phyloP scores from a whole-genome alignment of 2,113 vertebrate genomes.

The Cyprichromis sp. region DNA sequence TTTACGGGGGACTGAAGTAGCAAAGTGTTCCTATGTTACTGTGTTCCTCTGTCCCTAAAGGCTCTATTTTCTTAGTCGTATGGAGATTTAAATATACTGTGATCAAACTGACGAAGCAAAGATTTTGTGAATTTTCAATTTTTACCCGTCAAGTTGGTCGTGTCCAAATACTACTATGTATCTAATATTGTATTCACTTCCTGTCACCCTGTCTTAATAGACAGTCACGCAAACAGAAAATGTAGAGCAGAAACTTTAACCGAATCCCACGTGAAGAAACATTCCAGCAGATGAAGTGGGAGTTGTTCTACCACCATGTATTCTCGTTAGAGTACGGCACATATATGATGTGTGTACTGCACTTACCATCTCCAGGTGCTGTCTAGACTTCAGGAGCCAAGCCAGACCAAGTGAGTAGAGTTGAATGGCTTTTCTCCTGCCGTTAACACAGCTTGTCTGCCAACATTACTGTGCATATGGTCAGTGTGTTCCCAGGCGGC shows the following conservation, averaged over 20 bases:
- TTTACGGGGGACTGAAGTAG: slow-evolving; percentile 40
- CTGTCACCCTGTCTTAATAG: slow-evolving; percentile 19
- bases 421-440: slow-evolving; percentile 49
- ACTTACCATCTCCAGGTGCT: slow-evolving; percentile 1
- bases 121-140: slow-evolving; percentile 3
- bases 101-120: slow-evolving; percentile 22
- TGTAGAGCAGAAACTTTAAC: neutral
- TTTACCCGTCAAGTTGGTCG: neutral
- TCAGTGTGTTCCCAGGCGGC: slow-evolving; percentile 55
- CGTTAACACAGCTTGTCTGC: slow-evolving; percentile 41
- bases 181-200: neutral
- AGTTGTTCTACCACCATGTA: neutral
- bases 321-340: slow-evolving; percentile 18
- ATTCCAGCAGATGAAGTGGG: neutral
- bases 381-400: neutral
- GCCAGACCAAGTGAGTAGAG: slow-evolving; percentile 36
- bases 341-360: neutral
- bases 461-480: slow-evolving; percentile 61
- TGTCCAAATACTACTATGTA: neutral
- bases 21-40: slow-evolving; percentile 37
- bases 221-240: slow-evolving; percentile 15
- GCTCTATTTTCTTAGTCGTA: slow-evolving; percentile 24
- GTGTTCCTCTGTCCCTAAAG: slow-evolving; percentile 39
- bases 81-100: slow-evolving; percentile 35
- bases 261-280: slow-evolving; percentile 15